Conservation (phyloP, 2,113 vertebrate genomes). For the Erinaceus europaeus region DNA sequence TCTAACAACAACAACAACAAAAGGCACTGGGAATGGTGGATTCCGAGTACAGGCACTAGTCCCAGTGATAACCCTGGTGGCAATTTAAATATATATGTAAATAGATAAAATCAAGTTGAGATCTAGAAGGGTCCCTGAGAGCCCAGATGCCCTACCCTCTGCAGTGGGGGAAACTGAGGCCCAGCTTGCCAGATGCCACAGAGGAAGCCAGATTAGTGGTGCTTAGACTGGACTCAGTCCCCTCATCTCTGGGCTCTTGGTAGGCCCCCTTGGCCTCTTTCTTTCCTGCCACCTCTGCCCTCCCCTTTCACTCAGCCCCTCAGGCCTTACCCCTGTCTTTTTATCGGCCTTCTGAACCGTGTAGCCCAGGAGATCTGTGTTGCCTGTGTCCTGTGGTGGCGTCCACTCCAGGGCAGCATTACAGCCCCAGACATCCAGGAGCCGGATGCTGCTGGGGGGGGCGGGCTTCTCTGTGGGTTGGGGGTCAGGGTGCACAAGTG, state of each 20-base stretch:
- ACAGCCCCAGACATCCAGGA: constrained; percentile 93
- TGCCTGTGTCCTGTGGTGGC: constrained; percentile 89
- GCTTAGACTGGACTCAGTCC: background rate
- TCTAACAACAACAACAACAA: too few relatives aligned
- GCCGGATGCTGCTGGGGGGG: constrained; percentile 85
- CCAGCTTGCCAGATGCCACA: background rate
- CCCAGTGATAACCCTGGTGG: too few relatives aligned
- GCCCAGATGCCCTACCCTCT: too few relatives aligned
- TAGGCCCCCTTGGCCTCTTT: background rate
- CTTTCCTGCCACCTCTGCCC: accelerated
- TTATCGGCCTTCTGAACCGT: constrained; percentile 93
- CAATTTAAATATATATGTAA: too few relatives aligned
- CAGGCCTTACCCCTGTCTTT: constrained; percentile 90
- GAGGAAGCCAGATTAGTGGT: accelerated
- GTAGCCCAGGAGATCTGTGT: constrained; percentile 93
- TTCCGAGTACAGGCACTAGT: too few relatives aligned
- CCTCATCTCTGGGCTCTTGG: background rate
- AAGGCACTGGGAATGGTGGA: too few relatives aligned
- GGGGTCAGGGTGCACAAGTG: background rate
- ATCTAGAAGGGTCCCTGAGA: too few relatives aligned
- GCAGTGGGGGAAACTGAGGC: background rate
- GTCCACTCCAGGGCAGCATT: constrained; percentile 93
- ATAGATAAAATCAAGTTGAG: too few relatives aligned
- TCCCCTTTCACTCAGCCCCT: too few relatives aligned
- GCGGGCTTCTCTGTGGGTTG: constrained; percentile 86